A percentile compares a stretch with the other conserved stretches of the same genome.
These are phyloP conservation scores for Clinocottus analis DNA, from an alignment of 2,113 vertebrate species.

Conservation along the genomic window DNA sequence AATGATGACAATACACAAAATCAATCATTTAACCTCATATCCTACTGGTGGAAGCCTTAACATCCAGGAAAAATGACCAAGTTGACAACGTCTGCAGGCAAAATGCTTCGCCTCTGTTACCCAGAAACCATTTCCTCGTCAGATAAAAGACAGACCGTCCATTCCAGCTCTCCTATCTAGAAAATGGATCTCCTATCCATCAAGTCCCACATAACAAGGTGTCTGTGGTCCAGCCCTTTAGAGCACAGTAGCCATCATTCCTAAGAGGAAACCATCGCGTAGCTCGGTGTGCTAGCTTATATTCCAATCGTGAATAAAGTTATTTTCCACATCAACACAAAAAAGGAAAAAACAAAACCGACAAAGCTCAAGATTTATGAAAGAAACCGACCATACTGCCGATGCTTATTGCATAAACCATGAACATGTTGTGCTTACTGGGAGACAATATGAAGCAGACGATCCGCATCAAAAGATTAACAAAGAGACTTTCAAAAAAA, in stretches of 20 bases:
- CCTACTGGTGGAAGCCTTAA: too few relatives aligned
- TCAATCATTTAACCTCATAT: too few relatives aligned
- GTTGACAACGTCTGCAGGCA: too few relatives aligned
- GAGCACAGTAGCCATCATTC: background rate
- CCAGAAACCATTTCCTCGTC: background rate
- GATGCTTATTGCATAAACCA: background rate
- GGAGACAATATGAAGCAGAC: background rate
- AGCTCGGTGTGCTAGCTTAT: background rate
- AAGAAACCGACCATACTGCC: too few relatives aligned
- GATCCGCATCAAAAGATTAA: conserved; percentile 21
- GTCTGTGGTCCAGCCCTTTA: background rate
- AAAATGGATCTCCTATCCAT: background rate
- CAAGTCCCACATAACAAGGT: background rate
- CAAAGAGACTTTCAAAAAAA: conserved; percentile 4
- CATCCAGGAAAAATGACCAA: too few relatives aligned
- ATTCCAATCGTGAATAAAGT: background rate
- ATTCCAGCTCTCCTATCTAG: background rate
- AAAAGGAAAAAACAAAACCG: background rate
- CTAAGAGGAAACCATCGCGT: background rate
- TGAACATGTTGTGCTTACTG: background rate
- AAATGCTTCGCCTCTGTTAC: too few relatives aligned
- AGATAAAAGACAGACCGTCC: background rate
- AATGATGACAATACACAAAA: too few relatives aligned
- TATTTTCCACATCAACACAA: background rate
- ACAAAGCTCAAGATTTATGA: background rate